Conservation (phyloP, 2,113 vertebrate species). For the Misgurnus mizolepis region DNA sequence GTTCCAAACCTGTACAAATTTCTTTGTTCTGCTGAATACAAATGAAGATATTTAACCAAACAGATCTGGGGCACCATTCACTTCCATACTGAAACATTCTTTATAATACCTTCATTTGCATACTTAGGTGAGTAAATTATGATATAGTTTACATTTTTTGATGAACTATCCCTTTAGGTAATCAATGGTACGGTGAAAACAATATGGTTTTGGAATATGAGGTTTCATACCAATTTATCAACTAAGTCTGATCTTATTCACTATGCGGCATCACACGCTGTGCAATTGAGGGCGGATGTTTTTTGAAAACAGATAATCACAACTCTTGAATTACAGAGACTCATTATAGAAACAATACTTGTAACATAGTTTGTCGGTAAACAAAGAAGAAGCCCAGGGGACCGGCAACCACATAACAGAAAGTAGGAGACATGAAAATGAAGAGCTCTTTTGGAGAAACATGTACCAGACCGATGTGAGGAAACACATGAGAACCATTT, state of each 20-base stretch:
- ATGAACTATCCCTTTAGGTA: too few species aligned
- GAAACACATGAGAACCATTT: constrained; percentile 31
- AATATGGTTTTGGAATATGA: neutral
- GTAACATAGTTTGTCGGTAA: constrained; percentile 37
- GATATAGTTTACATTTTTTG: too few species aligned
- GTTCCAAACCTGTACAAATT: too few species aligned
- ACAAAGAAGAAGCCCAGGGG: constrained; percentile 9
- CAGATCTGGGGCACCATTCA: too few species aligned
- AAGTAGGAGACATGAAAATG: constrained; percentile 27
- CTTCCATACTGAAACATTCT: too few species aligned
- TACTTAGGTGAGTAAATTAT: too few species aligned
- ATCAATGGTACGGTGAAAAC: neutral
- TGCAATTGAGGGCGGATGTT: constrained; percentile 10
- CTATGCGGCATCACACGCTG: neutral
- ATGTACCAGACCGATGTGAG: constrained; percentile 13
- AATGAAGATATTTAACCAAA: too few species aligned
- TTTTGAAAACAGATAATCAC: constrained; percentile 32
- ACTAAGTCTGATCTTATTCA: constrained; percentile 5
- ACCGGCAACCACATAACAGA: constrained; percentile 33
- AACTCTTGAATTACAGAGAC: constrained; percentile 20
- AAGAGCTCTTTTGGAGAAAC: constrained; percentile 22
- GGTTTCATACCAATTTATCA: constrained; percentile 15
- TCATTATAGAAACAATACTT: constrained; percentile 32
- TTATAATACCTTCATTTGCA: too few species aligned
- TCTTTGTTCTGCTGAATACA: too few species aligned